Evolutionary conservation across 1,140 invertebrate species (phyloP).

Genomic region (Zaprionus gabonicus): DNA sequence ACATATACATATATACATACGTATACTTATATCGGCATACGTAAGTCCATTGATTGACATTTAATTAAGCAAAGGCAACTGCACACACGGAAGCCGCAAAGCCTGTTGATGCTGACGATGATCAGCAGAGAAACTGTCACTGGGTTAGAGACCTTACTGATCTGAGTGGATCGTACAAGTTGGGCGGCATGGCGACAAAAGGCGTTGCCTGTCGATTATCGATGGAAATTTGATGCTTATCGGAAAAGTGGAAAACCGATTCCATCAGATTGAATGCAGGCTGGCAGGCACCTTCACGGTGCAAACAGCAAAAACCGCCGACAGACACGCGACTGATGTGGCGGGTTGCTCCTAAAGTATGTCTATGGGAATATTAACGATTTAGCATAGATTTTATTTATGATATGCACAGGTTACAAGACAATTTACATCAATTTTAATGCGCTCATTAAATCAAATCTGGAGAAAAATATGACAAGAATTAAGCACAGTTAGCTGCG

Average conservation of each 20-base stretch:
- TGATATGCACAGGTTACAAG: neutral
- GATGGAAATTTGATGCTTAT: constrained; percentile 78
- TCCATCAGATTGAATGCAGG: constrained; percentile 61
- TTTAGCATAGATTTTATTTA: constrained; percentile 1
- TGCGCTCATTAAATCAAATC: neutral
- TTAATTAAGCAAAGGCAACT: constrained; percentile 80
- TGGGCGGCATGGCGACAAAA: constrained; percentile 63
- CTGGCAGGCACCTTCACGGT: constrained; percentile 38
- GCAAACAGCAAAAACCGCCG: constrained; percentile 17
- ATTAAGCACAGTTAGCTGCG: too few species aligned
- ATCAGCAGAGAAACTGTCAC: constrained; percentile 49
- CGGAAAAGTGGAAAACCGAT: constrained; percentile 60
- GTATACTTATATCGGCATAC: constrained; percentile 1
- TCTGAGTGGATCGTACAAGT: constrained; percentile 61
- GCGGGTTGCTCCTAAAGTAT: constrained; percentile 10
- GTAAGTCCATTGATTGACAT: constrained; percentile 68
- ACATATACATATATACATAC: neutral
- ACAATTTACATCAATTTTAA: neutral
- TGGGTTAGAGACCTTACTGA: constrained; percentile 48
- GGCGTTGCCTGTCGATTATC: constrained; percentile 71
- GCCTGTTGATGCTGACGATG: constrained; percentile 23
- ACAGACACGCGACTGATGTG: neutral
- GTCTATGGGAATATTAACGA: constrained; percentile 1
- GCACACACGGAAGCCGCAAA: constrained; percentile 75
- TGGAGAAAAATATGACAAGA: neutral